A percentile compares a stretch with the other conserved stretches of the same genome.
Conservation (phyloP, 2,113 vertebrate genomes). For the Chroicocephalus ridibundus region DNA sequence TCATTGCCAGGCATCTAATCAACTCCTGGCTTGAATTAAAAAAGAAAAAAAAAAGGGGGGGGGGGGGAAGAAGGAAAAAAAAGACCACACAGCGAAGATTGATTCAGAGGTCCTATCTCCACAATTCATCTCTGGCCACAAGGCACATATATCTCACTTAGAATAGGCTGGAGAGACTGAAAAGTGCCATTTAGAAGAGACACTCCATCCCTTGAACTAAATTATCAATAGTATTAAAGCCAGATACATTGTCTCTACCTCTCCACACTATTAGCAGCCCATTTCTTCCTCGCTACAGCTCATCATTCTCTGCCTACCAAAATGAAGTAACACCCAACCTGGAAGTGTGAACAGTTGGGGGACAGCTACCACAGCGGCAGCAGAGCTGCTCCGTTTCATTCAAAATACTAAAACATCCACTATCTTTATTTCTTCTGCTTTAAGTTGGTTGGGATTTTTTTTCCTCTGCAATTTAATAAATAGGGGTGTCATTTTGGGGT, state of each 20-base stretch:
- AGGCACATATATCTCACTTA: constrained; percentile 50
- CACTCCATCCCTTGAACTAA: constrained; percentile 33
- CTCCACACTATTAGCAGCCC: background rate
- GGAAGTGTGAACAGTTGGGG: background rate
- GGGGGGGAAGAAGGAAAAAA: background rate
- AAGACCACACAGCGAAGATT: background rate
- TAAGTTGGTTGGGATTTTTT: background rate
- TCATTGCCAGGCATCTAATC: constrained; percentile 38
- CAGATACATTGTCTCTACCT: constrained; percentile 25
- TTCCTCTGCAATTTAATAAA: background rate
- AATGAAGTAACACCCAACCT: constrained; percentile 4
- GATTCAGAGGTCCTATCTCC: constrained; percentile 30
- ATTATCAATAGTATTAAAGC: constrained; percentile 46
- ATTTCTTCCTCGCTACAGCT: background rate
- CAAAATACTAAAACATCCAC: background rate
- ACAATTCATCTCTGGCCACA: constrained; percentile 46
- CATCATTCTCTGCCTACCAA: constrained; percentile 43
- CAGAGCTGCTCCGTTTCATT: background rate
- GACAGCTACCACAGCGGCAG: background rate
- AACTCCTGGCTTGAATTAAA: constrained; percentile 9
- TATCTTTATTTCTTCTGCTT: background rate
- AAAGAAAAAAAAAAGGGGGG: background rate
- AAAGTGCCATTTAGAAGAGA: constrained; percentile 45
- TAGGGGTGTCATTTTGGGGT: background rate
- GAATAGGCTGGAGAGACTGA: constrained; percentile 45